Evolutionary conservation across 1,140 invertebrate genomes (phyloP), one percentile per base, ranked within the genome.

Genomic region (Charaxes varanes): DNA sequence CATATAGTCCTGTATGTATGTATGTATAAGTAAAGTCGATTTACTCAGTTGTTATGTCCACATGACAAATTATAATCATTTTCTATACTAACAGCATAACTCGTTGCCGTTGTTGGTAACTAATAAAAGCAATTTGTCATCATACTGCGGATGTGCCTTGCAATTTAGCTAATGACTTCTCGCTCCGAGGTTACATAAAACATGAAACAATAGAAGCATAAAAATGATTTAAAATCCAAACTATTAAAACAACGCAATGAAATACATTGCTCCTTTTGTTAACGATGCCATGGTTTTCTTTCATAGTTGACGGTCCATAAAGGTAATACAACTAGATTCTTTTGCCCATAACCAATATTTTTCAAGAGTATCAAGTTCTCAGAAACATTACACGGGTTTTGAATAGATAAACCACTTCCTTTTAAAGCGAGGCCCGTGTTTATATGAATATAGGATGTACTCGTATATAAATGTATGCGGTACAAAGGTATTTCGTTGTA

Each of bases 281-380:
- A 16, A 26, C 23, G 17, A 22, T 28, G 7, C 30, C 15, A 5
- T 14, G 19, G 4, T 17, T 27, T 42, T 33, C 40, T 42, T 42
- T 34, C 16, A 27, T 12, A 14, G 15, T 15, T 12, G 7, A 17
- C 4, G 8, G 22, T 16, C 12, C 10, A 15, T 16, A 19, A 34
- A 42, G 22, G 31, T 34, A 13, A 27, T 26, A 32, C 23, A 28
- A 19, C 40, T 23, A 28, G 31, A 42, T 34, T 27, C 31, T 34
- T 28, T 19, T 8, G 6, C 12, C 13, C 10, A 27, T 15, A 23
- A 22, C 22, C 27, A 15, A 37, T 10, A 38, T 28, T 37, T 41
- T 48, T 48, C 45, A 31, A 47, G 32, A 37, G 18, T 45, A 37
- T 48, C 38, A 36, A 41, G 46, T 49, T 49, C 35, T 27, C 28